Conservation (phyloP, 2,113 vertebrate species). For the Leucoraja erinaceus region DNA sequence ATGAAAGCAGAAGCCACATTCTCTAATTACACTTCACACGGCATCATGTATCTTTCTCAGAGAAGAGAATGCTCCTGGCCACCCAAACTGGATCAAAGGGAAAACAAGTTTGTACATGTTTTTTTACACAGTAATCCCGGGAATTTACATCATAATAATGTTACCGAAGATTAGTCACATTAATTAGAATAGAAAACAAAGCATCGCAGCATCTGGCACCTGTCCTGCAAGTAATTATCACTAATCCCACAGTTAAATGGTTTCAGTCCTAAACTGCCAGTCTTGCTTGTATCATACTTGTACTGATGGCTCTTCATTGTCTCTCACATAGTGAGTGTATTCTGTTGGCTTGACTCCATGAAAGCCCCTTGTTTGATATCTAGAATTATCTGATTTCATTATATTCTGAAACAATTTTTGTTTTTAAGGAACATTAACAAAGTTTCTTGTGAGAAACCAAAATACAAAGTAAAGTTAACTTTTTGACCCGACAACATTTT, state of each 20-base stretch:
- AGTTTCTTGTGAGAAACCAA: background rate
- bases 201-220: background rate
- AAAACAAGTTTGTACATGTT: background rate
- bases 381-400: background rate
- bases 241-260: background rate
- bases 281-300: background rate
- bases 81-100: background rate
- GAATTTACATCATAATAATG: background rate
- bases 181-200: constrained; percentile 2
- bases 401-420: background rate
- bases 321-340: background rate
- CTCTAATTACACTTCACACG: background rate
- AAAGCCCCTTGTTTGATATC: background rate
- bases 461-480: background rate
- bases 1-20: background rate
- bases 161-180: background rate
- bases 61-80: background rate
- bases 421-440: background rate
- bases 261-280: background rate
- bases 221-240: background rate
- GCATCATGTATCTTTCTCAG: background rate
- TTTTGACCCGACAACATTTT: no score
- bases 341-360: background rate
- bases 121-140: background rate
- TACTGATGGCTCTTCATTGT: no score